Conservation (phyloP, 2,797 vertebrate genomes). For the Apogon talboti region DNA sequence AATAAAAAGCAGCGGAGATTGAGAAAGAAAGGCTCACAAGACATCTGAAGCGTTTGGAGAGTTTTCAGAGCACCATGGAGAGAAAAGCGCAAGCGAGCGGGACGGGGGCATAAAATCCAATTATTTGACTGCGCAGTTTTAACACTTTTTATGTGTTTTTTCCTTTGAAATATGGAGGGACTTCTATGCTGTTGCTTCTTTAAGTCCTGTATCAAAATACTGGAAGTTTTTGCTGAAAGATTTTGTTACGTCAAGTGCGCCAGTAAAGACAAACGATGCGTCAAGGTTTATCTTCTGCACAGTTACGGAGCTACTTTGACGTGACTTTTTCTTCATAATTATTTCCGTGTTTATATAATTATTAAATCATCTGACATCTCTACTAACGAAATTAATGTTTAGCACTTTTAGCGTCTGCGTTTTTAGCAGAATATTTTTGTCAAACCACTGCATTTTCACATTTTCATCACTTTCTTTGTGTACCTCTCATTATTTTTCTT, state of each 20-base stretch:
- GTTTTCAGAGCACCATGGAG: slow-evolving; percentile 78
- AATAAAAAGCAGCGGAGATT: slow-evolving; percentile 71
- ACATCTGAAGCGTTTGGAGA: slow-evolving; percentile 77
- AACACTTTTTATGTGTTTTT: slow-evolving; percentile 77
- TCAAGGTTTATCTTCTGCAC: slow-evolving; percentile 18
- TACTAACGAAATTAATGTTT: neutral
- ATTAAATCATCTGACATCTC: neutral
- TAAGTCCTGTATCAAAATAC: slow-evolving; percentile 58
- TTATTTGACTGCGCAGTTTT: slow-evolving; percentile 83
- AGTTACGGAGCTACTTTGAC: slow-evolving; percentile 6
- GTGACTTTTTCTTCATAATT: slow-evolving; percentile 4
- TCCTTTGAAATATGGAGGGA: slow-evolving; percentile 69
- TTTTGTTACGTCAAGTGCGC: slow-evolving; percentile 49
- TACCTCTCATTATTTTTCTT: neutral
- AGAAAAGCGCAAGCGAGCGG: slow-evolving; percentile 80
- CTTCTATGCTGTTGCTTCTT: slow-evolving; percentile 47
- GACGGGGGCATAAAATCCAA: slow-evolving; percentile 86
- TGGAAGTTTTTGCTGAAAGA: slow-evolving; percentile 59
- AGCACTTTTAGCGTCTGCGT: neutral
- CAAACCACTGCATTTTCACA: too few relatives aligned
- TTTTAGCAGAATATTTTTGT: neutral
- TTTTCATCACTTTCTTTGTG: neutral
- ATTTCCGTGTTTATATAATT: slow-evolving; percentile 8
- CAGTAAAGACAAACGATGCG: slow-evolving; percentile 42
- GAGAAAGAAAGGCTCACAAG: slow-evolving; percentile 79